These are phyloP conservation scores for Aphaenogaster ashmeadi DNA, from an alignment of 1,140 invertebrate genomes.

Conservation along the genomic window DNA sequence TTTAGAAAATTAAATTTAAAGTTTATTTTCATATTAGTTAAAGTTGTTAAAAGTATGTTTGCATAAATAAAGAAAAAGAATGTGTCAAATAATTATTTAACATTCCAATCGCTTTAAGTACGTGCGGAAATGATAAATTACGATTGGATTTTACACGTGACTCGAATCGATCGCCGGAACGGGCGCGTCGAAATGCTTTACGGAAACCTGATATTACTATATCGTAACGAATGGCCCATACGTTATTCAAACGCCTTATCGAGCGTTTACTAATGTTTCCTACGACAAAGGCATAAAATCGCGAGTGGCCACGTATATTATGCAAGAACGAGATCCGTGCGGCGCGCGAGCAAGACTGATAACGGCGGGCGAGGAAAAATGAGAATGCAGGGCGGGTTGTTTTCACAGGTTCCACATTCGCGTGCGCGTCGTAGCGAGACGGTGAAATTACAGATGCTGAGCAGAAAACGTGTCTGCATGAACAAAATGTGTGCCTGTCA, in stretches of 20 bases:
- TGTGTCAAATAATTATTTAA: conserved; percentile 15
- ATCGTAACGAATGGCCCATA: conserved; percentile 22
- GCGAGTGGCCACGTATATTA: conserved; percentile 14
- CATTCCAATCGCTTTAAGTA: conserved; percentile 34
- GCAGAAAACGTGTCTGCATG: conserved; percentile 24
- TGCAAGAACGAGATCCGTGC: conserved; percentile 44
- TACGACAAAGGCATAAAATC: conserved; percentile 58
- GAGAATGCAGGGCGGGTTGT: conserved; percentile 9
- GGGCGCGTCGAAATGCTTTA: conserved; percentile 35
- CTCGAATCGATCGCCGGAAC: conserved; percentile 28
- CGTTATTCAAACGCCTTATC: conserved; percentile 23
- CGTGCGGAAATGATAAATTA: conserved; percentile 48
- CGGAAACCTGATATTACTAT: conserved; percentile 30
- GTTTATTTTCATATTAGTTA: not conserved
- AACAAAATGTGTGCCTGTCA: not conserved
- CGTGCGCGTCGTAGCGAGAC: conserved; percentile 55
- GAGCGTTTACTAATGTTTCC: conserved; percentile 35
- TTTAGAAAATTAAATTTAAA: too few relatives aligned
- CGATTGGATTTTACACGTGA: conserved; percentile 20
- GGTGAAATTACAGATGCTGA: conserved; percentile 62
- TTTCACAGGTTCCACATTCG: conserved; percentile 54
- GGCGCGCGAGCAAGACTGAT: conserved; percentile 14
- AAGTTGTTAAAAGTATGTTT: not conserved
- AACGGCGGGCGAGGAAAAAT: conserved; percentile 41
- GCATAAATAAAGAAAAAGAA: not conserved